phyloP scores from a whole-genome alignment of 2,888 invertebrate genomes.

The Podotricha telesiphe region DNA sequence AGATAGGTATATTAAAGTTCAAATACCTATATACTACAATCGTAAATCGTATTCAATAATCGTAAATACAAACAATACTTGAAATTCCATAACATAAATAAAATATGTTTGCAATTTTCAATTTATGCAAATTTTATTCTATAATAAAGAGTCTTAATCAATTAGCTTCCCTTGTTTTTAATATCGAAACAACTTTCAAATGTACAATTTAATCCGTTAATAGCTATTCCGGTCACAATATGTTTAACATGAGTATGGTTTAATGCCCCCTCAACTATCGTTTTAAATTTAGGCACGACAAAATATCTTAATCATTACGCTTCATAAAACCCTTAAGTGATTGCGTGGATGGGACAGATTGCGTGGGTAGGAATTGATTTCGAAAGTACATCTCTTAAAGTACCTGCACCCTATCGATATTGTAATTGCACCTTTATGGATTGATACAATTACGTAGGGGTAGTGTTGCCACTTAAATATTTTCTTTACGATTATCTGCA shows the following conservation, averaged over 20 bases:
- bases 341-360: constrained; percentile 71
- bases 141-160: constrained; percentile 29
- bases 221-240: constrained; percentile 78
- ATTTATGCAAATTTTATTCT: neutral
- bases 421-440: constrained; percentile 44
- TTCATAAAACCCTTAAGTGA: constrained; percentile 83
- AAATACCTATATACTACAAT: too few relatives aligned
- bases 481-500: constrained; percentile 27
- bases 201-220: constrained; percentile 69
- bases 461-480: constrained; percentile 36
- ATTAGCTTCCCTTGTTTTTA: constrained; percentile 46
- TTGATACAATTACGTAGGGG: constrained; percentile 39
- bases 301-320: constrained; percentile 83
- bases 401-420: constrained; percentile 56
- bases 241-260: constrained; percentile 64
- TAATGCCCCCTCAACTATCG: constrained; percentile 55
- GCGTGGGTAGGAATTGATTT: constrained; percentile 78
- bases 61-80: neutral
- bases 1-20: too few relatives aligned
- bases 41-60: neutral
- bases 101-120: neutral
- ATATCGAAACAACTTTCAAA: constrained; percentile 43
- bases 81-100: neutral
- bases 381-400: constrained; percentile 74
- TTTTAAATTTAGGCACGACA: constrained; percentile 69